Evolutionary conservation across 2,797 vertebrate genomes (phyloP), one percentile per base, ranked within the genome.

Genomic region (Anguilla obscura): DNA sequence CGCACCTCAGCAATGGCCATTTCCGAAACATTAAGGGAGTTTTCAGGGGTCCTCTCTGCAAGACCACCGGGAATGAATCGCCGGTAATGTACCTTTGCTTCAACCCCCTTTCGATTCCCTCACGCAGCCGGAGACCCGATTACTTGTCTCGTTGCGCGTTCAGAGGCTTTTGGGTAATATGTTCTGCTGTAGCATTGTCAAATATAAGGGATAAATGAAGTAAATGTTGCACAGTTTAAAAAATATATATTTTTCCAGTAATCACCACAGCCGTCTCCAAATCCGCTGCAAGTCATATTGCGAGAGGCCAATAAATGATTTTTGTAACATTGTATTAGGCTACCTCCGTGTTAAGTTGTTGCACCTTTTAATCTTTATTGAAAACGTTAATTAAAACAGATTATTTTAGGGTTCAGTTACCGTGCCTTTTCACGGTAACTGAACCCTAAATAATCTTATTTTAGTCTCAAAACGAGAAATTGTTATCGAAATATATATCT

Each of bases 1-100:
- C 98, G 91, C 98, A 99, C 94, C 97, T 99, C 93, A 98, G 97
- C 96, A 99, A 99, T 92, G 98, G 98, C 90, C 98, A 99, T 96
- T 98, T 98, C 94, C 95, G 98, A 91, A 97, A 97, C 94, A 99
- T 99, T 92, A 99, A 99, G 93, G 98, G 98, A 92, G 98, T 99
- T 95, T 99, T 99, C 97, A 96, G 97, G 92, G 98, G 98, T 92
- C 98, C 98, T 14, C 96, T 99, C 91, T 96, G 98, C 95, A 96
- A 97, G 91, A 94, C 96, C 30, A 93, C 92, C 50, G 95, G 93
- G 94, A 94, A 95, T 83, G 96, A 97, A 87, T 96, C 97, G 92
- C 97, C 95, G 98, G 98, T 98, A 98, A 91, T 60, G 86, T 83
- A 45, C 58, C 21, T 85, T 18, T 33, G 80, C 10, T 56, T 56